Conservation (phyloP, 2,888 invertebrate species). For the Microdon myrmicae region DNA sequence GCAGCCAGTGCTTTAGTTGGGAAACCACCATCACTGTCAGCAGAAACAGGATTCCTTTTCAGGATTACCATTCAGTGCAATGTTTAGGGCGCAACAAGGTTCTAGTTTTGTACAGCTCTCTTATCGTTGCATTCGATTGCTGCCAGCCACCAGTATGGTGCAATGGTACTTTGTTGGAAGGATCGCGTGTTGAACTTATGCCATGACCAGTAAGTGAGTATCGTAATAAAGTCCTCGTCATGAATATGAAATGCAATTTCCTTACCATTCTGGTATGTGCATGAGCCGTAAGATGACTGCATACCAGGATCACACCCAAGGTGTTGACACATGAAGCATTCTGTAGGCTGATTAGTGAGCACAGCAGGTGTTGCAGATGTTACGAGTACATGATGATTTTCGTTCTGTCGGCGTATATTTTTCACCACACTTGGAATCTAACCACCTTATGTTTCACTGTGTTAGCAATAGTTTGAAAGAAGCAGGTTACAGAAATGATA, state of each 20-base stretch:
- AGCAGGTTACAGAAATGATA: too few relatives aligned
- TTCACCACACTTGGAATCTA: too few relatives aligned
- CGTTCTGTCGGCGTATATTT: too few relatives aligned
- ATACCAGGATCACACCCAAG: conserved; percentile 42
- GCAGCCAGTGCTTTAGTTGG: conserved; percentile 19
- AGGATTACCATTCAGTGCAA: conserved; percentile 27
- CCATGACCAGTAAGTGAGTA: conserved; percentile 42
- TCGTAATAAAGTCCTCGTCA: conserved; percentile 52
- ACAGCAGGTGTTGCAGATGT: conserved; percentile 24
- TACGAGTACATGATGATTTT: conserved; percentile 14
- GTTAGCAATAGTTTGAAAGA: too few relatives aligned
- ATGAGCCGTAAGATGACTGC: conserved; percentile 27
- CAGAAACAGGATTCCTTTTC: conserved; percentile 24
- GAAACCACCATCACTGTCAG: conserved; percentile 37
- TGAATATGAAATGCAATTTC: conserved; percentile 53
- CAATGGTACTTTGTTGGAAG: conserved; percentile 18
- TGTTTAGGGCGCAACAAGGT: conserved; percentile 5
- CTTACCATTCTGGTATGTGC: conserved; percentile 12
- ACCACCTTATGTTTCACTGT: too few relatives aligned
- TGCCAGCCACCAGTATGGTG: too few relatives aligned
- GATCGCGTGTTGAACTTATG: conserved; percentile 48
- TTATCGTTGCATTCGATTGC: neutral
- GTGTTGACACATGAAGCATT: conserved; percentile 50
- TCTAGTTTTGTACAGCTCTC: conserved; percentile 4
- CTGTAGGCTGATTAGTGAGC: conserved; percentile 44